These are phyloP conservation scores for Xiphorhynchus elegans DNA, from an alignment of 2,113 vertebrate genomes.

Conservation along the genomic window DNA sequence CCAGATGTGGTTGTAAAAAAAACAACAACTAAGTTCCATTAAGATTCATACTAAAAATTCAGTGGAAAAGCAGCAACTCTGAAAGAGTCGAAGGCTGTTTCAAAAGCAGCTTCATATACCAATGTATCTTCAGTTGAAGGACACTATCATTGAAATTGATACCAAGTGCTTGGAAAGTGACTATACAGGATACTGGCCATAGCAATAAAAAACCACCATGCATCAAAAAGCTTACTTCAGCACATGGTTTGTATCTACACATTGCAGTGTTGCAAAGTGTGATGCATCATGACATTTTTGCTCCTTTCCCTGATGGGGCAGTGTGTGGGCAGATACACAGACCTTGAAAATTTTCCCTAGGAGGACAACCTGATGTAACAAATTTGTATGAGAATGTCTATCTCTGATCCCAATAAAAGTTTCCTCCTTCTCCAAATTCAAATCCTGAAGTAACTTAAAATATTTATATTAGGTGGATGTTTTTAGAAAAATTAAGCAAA, in stretches of 20 bases:
- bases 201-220: not conserved
- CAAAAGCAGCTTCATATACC: not conserved
- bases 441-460: not conserved
- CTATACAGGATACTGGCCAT: not conserved
- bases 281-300: not conserved
- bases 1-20: not conserved
- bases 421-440: not conserved
- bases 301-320: not conserved
- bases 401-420: not conserved
- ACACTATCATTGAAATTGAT: not conserved
- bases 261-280: not conserved
- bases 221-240: not conserved
- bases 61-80: not conserved
- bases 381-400: not conserved
- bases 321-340: rapidly evolving
- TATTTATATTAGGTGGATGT: not conserved
- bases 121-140: not conserved
- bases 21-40: not conserved
- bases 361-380: not conserved
- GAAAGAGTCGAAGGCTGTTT: not conserved
- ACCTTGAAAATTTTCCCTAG: not conserved
- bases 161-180: not conserved
- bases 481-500: not conserved
- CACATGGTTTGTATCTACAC: not conserved
- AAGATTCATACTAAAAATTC: not conserved